Base-by-base conservation (phyloP, 2,797 vertebrate genomes). In the Propithecus perrieri region DNA sequence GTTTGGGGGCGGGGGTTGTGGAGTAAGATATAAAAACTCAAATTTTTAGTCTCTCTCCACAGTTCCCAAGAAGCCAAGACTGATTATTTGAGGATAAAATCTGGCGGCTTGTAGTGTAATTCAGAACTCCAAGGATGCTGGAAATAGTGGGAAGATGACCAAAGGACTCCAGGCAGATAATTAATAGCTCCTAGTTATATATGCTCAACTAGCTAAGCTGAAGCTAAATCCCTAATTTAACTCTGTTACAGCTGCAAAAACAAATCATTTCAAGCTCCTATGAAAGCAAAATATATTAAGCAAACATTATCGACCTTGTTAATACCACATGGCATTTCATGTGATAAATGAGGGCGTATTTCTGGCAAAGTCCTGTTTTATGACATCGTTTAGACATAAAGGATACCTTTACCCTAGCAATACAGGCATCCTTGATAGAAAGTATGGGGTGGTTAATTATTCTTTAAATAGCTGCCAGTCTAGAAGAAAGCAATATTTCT, bases 271-370 rank as follows among this genome's bases (percentile, higher is more conserved):
- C 91, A 97, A 97, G 91, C 91, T 81, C 85, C 94, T 89, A 79
- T 88, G 95, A 97, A 97, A 97, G 95, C 96, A 98, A 97, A 98
- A 97, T 96, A 97, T 96, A 93, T 97, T 97, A 96, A 98, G 84
- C 95, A 97, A 97, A 97, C 74, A 96, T 85, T 93, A 96, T 97
- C 57, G 87, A 97, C 95, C 96, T 97, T 84, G 84, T 96, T 97
- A 97, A 97, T 97, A 92, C 97, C 94, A 85, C 96, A 85, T 97
- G 96, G 96, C 95, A 96, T 97, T 94, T 96, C 79, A n/a, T 87
- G 93, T 98, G 98, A 97, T 97, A 97, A 97, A 95, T 97, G 95
- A 97, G 81, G 86, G 93, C 6, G 38, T 94, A 95, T 96, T 96
- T 98, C 96, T 97, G 91, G 95, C 83, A 90, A 96, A 97, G 67